Evolutionary conservation across 1,140 invertebrate genomes (phyloP), one percentile per base, ranked within the genome.

Genomic region (Eulimnadia texana): DNA sequence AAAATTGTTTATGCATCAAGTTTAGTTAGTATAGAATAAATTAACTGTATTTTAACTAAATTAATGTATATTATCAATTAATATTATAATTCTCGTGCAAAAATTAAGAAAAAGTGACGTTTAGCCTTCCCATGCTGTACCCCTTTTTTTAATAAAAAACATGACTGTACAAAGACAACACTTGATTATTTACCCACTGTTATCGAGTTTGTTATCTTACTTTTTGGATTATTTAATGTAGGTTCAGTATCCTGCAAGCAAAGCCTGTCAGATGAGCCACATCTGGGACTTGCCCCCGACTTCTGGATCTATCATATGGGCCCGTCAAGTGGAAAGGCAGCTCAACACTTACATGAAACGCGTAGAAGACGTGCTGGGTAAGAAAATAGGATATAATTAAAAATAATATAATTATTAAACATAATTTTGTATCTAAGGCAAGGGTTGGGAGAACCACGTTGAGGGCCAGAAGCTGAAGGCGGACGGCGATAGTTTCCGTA

Each of bases 371-470:
- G 93, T 99, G 47, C 78, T 99, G 27, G 93, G 88, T 82, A 76
- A 76, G 64, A 64, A 63, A 63, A 2, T 6, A 22, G 50, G 10
- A 11, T 52, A 52, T 52, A 23, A 52, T 16, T 16, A 10, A 57
- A 28, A 22, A 57, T 57, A 27, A 57, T 57, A n/a, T 57, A 23
- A 27, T 28, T 57, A 10, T 57, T 9, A 57, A 57, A 9, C 22
- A 22, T 55, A 22, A 19, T 19, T 3, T 11, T 19, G 23, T 13
- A 53, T 47, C 42, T 50, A 2, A 85, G 84, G 93, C 13, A 95
- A 96, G 76, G 94, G 93, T 29, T 99, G 97, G 97, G 94, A 98
- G 73, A 95, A 93, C 69, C 94, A 99, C 72, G 93, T 98, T 25
- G 97, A 99, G 74, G 96, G 97, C 54, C 93, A 98, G 71, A 96